Evolutionary conservation across 2,888 invertebrate genomes (phyloP).

Genomic region (Syritta pipiens): DNA sequence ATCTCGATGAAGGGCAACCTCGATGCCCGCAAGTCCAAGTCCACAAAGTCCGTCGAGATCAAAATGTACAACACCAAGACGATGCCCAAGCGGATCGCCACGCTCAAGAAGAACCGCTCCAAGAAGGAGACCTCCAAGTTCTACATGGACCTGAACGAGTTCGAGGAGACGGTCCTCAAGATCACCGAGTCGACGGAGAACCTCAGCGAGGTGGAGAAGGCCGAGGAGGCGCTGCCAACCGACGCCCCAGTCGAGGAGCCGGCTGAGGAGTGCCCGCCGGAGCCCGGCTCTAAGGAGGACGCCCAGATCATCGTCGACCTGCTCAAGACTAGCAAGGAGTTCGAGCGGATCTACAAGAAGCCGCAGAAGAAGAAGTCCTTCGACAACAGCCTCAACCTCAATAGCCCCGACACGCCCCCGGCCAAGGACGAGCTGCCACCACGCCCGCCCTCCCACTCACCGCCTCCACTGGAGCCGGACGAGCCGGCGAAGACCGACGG

Average conservation of each 20-base stretch:
- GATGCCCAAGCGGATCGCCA: slow-evolving; percentile 86
- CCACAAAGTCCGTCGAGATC: slow-evolving; percentile 80
- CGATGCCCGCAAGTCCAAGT: slow-evolving; percentile 74
- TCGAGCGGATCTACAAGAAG: slow-evolving; percentile 88
- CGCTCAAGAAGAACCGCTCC: slow-evolving; percentile 84
- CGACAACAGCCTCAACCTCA: slow-evolving; percentile 70
- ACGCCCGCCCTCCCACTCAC: slow-evolving; percentile 77
- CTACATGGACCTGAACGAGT: slow-evolving; percentile 84
- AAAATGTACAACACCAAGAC: slow-evolving; percentile 85
- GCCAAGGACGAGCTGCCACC: slow-evolving; percentile 73
- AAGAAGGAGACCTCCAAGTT: slow-evolving; percentile 84
- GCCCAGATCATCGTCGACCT: slow-evolving; percentile 86
- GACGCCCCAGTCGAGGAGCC: slow-evolving; percentile 18
- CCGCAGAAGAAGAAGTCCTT: slow-evolving; percentile 81
- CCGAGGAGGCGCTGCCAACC: slow-evolving; percentile 57
- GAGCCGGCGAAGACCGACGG: neutral
- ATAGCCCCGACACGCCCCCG: slow-evolving; percentile 62
- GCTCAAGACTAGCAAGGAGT: slow-evolving; percentile 90
- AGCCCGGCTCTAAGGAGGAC: slow-evolving; percentile 79
- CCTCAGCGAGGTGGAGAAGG: slow-evolving; percentile 67
- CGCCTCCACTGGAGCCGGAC: slow-evolving; percentile 76
- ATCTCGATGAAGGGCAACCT: slow-evolving; percentile 73
- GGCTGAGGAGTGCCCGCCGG: slow-evolving; percentile 1
- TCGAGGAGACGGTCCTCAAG: slow-evolving; percentile 81
- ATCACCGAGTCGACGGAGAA: slow-evolving; percentile 85